Percentiles rank a stretch among this genome's conserved stretches.
These are phyloP conservation scores for Cyprinodon variegatus DNA, from an alignment of 2,113 vertebrate genomes.

Conservation along the genomic window DNA sequence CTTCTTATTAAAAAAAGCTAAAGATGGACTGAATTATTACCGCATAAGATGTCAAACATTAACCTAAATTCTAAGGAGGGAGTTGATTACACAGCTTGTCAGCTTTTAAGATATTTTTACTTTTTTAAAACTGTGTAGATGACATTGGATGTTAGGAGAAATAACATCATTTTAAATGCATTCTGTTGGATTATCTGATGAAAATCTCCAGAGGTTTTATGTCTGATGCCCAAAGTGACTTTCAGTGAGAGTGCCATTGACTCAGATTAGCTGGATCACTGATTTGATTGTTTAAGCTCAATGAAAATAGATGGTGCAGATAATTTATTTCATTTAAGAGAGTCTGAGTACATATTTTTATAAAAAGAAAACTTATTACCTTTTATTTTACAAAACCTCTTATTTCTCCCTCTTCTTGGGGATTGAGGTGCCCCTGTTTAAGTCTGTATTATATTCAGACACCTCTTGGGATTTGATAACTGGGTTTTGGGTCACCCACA, in stretches of 20 bases:
- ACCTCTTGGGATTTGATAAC: conserved; percentile 45
- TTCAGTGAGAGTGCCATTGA: conserved; percentile 48
- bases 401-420: neutral
- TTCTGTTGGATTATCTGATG: conserved; percentile 9
- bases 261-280: conserved; percentile 33
- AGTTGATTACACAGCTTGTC: neutral
- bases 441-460: conserved; percentile 31
- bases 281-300: conserved; percentile 27
- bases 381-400: conserved; percentile 2
- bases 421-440: conserved; percentile 12
- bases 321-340: neutral
- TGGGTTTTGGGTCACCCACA: conserved; percentile 58
- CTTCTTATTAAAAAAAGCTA: neutral
- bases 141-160: conserved; percentile 23
- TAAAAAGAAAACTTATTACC: no score
- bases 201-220: conserved; percentile 32
- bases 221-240: conserved; percentile 67
- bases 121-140: neutral
- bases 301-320: conserved; percentile 6
- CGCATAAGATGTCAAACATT: neutral
- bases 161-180: conserved; percentile 31
- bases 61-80: neutral
- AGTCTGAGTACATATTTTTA: no score
- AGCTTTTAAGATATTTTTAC: neutral
- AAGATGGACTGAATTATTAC: neutral